Evolutionary conservation across 30 jellyfish, hydroid and myxozoan genomes (phyloP).

Genomic region (Clytia hemisphaerica): DNA sequence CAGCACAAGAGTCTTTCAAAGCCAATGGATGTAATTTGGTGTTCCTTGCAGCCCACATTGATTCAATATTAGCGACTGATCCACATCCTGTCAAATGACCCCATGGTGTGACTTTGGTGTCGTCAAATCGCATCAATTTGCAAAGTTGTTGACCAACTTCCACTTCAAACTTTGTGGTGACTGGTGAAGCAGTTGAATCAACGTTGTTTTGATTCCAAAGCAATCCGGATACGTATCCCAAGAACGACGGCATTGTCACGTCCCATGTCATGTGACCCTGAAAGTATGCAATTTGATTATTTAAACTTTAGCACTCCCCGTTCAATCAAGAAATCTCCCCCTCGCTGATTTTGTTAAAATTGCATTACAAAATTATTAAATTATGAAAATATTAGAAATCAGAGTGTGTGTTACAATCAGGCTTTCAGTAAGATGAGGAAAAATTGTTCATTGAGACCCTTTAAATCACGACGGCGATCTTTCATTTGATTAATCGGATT

Average conservation of each 20-base stretch:
- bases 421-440: too few relatives aligned
- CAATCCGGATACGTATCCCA: constrained; percentile 57
- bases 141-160: constrained; percentile 45
- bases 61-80: constrained; percentile 52
- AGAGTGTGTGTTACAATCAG: too few relatives aligned
- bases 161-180: constrained; percentile 34
- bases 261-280: constrained; percentile 79
- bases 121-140: constrained; percentile 23
- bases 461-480: too few relatives aligned
- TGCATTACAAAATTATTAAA: too few relatives aligned
- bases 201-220: constrained; percentile 66
- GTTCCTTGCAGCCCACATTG: constrained; percentile 62
- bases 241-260: constrained; percentile 36
- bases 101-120: constrained; percentile 31
- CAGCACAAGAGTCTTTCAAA: constrained; percentile 32
- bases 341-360: too few relatives aligned
- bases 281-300: background rate
- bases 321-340: too few relatives aligned
- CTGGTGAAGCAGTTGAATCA: constrained; percentile 59
- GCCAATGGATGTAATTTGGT: constrained; percentile 53
- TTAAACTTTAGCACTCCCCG: too few relatives aligned
- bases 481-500: too few relatives aligned
- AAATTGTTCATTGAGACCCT: too few relatives aligned
- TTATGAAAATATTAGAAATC: too few relatives aligned
- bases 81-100: constrained; percentile 67